A percentile compares a stretch with the other conserved stretches of the same genome.
phyloP scores from a whole-genome alignment of 2,113 vertebrate genomes.

The Alethe diademata region DNA sequence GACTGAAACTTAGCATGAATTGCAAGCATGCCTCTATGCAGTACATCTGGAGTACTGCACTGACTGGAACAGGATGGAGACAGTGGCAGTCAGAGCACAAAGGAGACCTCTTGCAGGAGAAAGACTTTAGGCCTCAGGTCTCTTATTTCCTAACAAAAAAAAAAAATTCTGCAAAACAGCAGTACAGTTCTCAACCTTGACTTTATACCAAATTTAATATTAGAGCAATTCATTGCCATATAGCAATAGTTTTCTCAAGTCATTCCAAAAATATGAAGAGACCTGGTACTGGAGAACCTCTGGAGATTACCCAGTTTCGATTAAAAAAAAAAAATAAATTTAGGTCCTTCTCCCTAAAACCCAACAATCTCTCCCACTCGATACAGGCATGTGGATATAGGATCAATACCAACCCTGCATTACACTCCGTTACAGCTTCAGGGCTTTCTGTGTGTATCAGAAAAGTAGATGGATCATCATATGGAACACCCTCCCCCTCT shows the following conservation, averaged over 20 bases:
- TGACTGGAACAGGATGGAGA: not conserved
- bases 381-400: not conserved
- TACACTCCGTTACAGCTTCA: not conserved
- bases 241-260: not conserved
- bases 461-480: not conserved
- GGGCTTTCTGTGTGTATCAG: not conserved
- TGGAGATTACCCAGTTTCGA: not conserved
- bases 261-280: not conserved
- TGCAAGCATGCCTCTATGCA: fast-evolving
- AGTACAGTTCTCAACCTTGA: not conserved
- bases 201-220: not conserved
- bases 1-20: not conserved
- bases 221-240: not conserved
- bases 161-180: not conserved
- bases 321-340: not conserved
- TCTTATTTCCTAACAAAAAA: not conserved
- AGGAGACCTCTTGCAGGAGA: not conserved
- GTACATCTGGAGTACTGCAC: not conserved
- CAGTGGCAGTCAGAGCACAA: not conserved
- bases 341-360: not conserved
- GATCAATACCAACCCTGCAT: not conserved
- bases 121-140: not conserved
- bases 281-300: not conserved
- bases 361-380: not conserved
- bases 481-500: not conserved